Conservation (phyloP, 2,888 invertebrate species). For the Caenorhabditis japonica region DNA sequence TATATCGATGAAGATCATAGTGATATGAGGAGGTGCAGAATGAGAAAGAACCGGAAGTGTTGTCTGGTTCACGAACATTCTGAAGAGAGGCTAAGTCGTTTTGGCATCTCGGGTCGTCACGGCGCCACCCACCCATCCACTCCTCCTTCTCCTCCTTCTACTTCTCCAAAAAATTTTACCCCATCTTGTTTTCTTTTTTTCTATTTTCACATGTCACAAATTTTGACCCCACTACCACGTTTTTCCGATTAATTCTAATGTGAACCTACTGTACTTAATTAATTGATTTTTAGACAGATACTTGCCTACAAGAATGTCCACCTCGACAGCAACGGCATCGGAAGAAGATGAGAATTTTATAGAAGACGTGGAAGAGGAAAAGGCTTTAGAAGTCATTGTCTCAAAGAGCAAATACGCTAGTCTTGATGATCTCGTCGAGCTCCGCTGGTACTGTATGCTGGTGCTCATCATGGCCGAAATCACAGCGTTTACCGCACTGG, state of each 20-base stretch:
- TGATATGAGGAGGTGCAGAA: slow-evolving; percentile 4
- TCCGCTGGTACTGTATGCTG: slow-evolving; percentile 47
- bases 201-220: too few species aligned
- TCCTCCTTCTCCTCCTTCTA: slow-evolving; percentile 6
- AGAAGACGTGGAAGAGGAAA: slow-evolving; percentile 19
- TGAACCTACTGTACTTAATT: too few species aligned
- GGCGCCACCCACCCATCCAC: too few species aligned
- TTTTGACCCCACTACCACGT: too few species aligned
- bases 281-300: too few species aligned
- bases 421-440: slow-evolving; percentile 44
- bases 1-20: neutral
- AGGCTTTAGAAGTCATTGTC: slow-evolving; percentile 15
- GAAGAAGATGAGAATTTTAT: slow-evolving; percentile 43
- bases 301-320: too few species aligned
- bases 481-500: slow-evolving; percentile 43
- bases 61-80: slow-evolving; percentile 25
- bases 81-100: slow-evolving; percentile 10
- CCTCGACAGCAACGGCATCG: slow-evolving; percentile 15
- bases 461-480: slow-evolving; percentile 50
- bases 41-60: slow-evolving; percentile 28
- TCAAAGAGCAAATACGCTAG: slow-evolving; percentile 15
- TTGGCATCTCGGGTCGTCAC: slow-evolving; percentile 14
- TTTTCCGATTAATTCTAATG: too few species aligned
- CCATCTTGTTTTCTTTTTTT: slow-evolving; percentile 11
- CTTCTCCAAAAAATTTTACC: slow-evolving; percentile 6